Evolutionary conservation across 2,113 vertebrate species (phyloP), one percentile per base, ranked within the genome.

Genomic region (Epinephelus fuscoguttatus): DNA sequence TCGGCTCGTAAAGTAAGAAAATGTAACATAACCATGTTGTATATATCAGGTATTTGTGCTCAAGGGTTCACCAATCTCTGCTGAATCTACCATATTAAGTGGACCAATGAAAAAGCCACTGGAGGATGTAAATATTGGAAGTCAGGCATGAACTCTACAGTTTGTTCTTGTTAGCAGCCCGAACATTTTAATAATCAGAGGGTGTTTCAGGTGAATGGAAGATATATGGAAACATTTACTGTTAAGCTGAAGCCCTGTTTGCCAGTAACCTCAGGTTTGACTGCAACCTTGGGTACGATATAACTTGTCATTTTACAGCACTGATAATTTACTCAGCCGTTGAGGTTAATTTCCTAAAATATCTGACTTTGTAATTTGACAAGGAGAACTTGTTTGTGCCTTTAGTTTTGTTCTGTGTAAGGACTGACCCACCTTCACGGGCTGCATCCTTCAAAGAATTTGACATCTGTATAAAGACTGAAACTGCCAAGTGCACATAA

Each of bases 341-440:
- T 55, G 15, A 67, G 45, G 66, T 69, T 55, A 47, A 72, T 49
- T 70, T 63, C 59, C 50, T 40, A 19, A 50, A 55, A 49, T 74
- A 67, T 74, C 37, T 59, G 45, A 66, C 68, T 40, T 14, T 53
- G 53, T 45, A 42, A 78, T 72, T 47, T 78, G 10, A 47, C 74
- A 50, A 14, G 7, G 17, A n/a, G n/a, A 23, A 45, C 68, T 61
- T 59, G 55, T 68, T 81, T 12, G 84, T 73, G 55, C 10, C 68
- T 25, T 66, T 62, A 27, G 11, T 45, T 75, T 30, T 49, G 40
- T 59, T 60, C 19, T 37, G 6, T 11, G 2, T 4, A 18, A 50
- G 23, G 30, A n/a, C 18, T 47, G 60, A 80, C 64, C 14, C 8
- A 40, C 33, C 37, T 56, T 55, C 49, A 66, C n/a, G 15, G 30